phyloP scores from a whole-genome alignment of 2,888 invertebrate genomes.

The Abrostola tripartita region DNA sequence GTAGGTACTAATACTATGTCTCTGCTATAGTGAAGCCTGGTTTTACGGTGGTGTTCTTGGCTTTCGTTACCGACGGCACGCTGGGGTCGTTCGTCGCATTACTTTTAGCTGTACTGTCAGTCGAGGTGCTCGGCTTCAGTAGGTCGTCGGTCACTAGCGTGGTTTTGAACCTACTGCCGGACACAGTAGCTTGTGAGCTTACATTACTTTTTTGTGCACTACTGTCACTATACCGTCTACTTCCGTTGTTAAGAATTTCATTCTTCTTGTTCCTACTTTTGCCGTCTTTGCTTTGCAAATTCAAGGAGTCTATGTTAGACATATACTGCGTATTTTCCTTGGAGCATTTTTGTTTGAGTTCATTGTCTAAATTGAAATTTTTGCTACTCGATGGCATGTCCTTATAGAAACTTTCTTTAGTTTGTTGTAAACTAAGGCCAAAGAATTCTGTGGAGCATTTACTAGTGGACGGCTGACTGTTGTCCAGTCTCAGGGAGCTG shows the following conservation, averaged over 20 bases:
- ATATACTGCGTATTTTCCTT: constrained; percentile 67
- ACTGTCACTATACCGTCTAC: constrained; percentile 80
- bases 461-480: constrained; percentile 68
- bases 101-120: constrained; percentile 67
- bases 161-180: constrained; percentile 79
- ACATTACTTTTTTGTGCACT: constrained; percentile 75
- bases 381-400: constrained; percentile 83
- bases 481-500: constrained; percentile 55
- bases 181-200: constrained; percentile 60
- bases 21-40: constrained; percentile 78
- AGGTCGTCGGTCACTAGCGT: constrained; percentile 78
- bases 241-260: constrained; percentile 77
- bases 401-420: constrained; percentile 79
- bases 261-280: constrained; percentile 68
- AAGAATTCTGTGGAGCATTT: constrained; percentile 69
- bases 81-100: constrained; percentile 53
- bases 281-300: constrained; percentile 69
- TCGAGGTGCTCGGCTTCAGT: constrained; percentile 66
- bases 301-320: constrained; percentile 71
- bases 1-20: constrained; percentile 40
- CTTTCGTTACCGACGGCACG: constrained; percentile 75
- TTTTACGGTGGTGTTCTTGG: constrained; percentile 72
- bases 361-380: constrained; percentile 76
- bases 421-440: constrained; percentile 76
- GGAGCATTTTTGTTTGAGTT: constrained; percentile 70